A percentile compares a stretch with the other conserved stretches of the same genome.
phyloP scores from a whole-genome alignment of 1,140 invertebrate species.

The Globodera ellingtonae region DNA sequence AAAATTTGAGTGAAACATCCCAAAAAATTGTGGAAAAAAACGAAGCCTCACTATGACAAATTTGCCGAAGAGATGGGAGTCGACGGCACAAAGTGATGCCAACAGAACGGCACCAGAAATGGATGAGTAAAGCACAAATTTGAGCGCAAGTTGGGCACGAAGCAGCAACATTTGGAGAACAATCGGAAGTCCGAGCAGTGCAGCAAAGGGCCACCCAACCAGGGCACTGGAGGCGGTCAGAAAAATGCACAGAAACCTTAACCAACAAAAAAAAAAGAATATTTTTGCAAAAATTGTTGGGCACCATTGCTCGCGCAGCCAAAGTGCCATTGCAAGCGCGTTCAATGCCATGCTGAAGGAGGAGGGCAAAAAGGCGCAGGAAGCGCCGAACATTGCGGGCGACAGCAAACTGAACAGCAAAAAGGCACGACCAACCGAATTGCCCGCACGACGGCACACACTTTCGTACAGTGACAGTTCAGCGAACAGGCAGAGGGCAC shows the following conservation, averaged over 20 bases:
- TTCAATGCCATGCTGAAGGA: conserved; percentile 88
- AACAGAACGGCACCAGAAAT: conserved; percentile 60
- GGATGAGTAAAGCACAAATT: conserved; percentile 46
- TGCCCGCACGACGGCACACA: conserved; percentile 83
- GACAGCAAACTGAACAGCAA: conserved; percentile 79
- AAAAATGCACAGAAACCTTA: conserved; percentile 56
- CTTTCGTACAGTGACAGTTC: conserved; percentile 94
- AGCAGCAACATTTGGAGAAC: conserved; percentile 81
- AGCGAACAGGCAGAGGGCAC: conserved; percentile 77
- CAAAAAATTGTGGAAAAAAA: conserved; percentile 21
- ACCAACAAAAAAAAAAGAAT: background rate
- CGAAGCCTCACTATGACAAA: conserved; percentile 73
- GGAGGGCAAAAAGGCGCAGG: conserved; percentile 85
- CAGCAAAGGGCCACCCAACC: conserved; percentile 86
- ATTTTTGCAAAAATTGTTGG: background rate
- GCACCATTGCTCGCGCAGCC: conserved; percentile 54
- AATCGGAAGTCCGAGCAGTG: conserved; percentile 82
- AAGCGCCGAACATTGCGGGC: conserved; percentile 83
- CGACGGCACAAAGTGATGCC: conserved; percentile 79
- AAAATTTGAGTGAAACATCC: background rate
- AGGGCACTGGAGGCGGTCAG: conserved; percentile 67
- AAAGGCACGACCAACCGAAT: conserved; percentile 71
- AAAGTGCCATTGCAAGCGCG: conserved; percentile 80
- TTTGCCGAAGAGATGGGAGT: conserved; percentile 86
- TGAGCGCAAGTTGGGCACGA: conserved; percentile 69